Conservation (phyloP, 2,113 vertebrate species). For the Kobus ellipsiprymnus region DNA sequence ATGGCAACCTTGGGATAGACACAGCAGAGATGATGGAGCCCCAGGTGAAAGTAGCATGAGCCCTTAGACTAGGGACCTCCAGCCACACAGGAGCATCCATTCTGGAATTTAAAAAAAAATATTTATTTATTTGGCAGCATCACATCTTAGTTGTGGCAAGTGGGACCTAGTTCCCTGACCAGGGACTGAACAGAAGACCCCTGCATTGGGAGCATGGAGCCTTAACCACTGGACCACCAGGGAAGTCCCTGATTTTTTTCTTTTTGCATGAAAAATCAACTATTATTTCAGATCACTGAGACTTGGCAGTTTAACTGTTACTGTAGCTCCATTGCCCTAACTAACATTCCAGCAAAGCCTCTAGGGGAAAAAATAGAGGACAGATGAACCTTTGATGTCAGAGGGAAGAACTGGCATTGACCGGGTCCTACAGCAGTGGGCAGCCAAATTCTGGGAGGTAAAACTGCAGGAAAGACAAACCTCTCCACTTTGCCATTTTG, state of each 20-base stretch:
- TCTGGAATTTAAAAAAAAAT: neutral
- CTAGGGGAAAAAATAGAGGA: neutral
- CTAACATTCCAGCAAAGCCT: neutral
- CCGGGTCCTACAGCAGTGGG: neutral
- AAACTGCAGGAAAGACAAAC: neutral
- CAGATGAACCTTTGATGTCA: conserved; percentile 12
- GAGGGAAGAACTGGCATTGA: neutral
- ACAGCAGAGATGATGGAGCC: neutral
- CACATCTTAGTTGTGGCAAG: neutral
- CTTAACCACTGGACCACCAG: neutral
- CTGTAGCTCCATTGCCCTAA: neutral
- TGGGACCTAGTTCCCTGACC: neutral
- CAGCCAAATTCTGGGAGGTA: neutral
- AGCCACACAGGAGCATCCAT: neutral
- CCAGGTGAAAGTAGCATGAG: neutral
- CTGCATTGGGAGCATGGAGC: neutral
- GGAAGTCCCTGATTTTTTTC: neutral
- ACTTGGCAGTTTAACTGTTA: neutral
- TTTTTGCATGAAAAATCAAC: neutral
- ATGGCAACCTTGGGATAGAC: neutral
- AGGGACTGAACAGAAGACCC: neutral
- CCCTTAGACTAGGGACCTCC: neutral
- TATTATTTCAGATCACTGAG: neutral
- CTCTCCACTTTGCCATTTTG: neutral
- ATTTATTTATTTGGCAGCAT: neutral